Evolutionary conservation across 2,797 vertebrate genomes (phyloP), one percentile per base, ranked within the genome.

Genomic region (Pelodytes ibericus): DNA sequence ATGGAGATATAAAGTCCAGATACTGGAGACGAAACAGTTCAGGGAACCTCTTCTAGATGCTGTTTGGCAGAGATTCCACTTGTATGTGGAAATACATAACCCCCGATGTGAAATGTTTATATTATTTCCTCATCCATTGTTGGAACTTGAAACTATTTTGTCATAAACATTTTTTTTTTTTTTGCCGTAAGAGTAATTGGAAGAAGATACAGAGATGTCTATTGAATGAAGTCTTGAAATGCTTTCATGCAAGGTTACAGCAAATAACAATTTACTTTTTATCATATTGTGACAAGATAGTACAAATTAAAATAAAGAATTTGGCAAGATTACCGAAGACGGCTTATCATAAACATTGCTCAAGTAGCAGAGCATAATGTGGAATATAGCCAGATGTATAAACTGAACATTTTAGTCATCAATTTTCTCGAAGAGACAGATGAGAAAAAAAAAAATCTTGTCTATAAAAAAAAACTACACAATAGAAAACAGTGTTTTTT

Each of bases 291-390:
- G 78, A 53, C 22, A 58, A 78, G 33, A 27, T 3, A 71, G 62
- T 0, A 63, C 44, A 41, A 74, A 72, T 76, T 81, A 67, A 81
- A 81, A 81, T 0, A 29, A 39, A 73, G 80, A 51, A 72, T 80
- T 73, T 71, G 80, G 20, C 0, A 0, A 0, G 29, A 71, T 72
- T 0, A 53, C 25, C 72, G 81, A 53, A 78, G 41, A 80, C n/a
- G 83, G 60, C 51, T 82, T 77, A 82, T 80, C 47, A 77, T 61
- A 74, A 79, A 71, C 81, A 57, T 1, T 71, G 3, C 65, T 83
- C 64, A 82, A 56, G 44, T 47, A 36, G 67, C 83, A 83, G 31
- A 81, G 3, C 1, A 60, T 0, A 33, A 74, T 31, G 65, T 79
- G 72, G 62, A 76, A 7, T 74, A 72, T 6, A 72, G 0, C 22